Percentiles rank a stretch among this genome's conserved stretches.
Conservation (phyloP, 2,888 invertebrate genomes). For the Colostygia pectinataria region DNA sequence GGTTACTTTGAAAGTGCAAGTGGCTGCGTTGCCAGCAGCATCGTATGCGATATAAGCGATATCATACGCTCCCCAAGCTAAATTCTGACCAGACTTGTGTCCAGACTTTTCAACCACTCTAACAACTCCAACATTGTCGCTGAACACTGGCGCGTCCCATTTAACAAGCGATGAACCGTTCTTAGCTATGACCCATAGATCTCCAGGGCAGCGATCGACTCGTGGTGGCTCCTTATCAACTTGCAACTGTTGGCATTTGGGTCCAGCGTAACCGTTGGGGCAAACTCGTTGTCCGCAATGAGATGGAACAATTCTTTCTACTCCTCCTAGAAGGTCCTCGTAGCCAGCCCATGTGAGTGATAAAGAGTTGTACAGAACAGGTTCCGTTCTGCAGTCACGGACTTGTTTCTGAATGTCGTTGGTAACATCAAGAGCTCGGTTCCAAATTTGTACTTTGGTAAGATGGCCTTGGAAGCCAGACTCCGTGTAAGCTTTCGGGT, state of each 20-base stretch:
- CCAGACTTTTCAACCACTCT: conserved; percentile 92
- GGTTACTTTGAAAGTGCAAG: conserved; percentile 95
- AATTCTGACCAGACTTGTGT: conserved; percentile 93
- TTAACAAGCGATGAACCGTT: conserved; percentile 95
- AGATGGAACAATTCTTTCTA: conserved; percentile 95
- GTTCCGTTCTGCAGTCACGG: conserved; percentile 95
- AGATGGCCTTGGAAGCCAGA: conserved; percentile 97
- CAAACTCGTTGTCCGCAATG: conserved; percentile 95
- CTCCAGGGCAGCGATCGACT: conserved; percentile 95
- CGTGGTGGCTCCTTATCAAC: conserved; percentile 93
- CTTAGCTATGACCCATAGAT: conserved; percentile 96
- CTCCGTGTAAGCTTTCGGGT: conserved; percentile 92
- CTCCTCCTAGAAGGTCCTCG: conserved; percentile 93
- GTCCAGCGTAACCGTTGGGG: conserved; percentile 92
- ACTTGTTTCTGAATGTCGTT: conserved; percentile 97
- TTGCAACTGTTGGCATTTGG: conserved; percentile 92
- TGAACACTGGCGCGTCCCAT: conserved; percentile 96
- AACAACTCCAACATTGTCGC: conserved; percentile 92
- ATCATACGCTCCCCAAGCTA: conserved; percentile 95
- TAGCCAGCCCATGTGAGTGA: conserved; percentile 97
- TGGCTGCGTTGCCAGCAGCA: conserved; percentile 94
- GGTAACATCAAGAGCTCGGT: conserved; percentile 93
- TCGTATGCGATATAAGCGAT: conserved; percentile 97
- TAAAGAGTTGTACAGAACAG: conserved; percentile 92
- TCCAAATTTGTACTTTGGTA: conserved; percentile 97